Evolutionary conservation across 64 coral and sea anemone genomes (phyloP), one percentile per base, ranked within the genome.

Genomic region (Dendrophyllia cribrosa): DNA sequence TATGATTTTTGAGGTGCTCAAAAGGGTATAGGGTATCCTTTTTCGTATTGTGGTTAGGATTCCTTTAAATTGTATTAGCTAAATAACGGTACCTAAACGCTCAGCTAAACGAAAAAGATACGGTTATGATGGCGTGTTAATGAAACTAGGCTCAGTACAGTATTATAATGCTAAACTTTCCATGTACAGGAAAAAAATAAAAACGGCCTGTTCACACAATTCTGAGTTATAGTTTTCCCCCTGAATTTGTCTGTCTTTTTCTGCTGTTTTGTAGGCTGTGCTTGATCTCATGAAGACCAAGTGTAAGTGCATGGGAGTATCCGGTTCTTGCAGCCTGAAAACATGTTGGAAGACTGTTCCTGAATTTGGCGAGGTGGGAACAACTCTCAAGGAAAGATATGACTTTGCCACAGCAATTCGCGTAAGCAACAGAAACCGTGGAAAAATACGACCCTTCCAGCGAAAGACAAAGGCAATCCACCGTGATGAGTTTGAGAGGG

Each of bases 311-410:
- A 78, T 63, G n/a, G 96, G 96, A 1, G 75, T 98, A 5, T 98
- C 92, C 43, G 93, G 96, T 9, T 98, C 96, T 17, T 98, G 96
- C n/a, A 98, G 84, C 51, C 70, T 98, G 7, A 91, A 88, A 73
- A 98, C 92, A 0, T 98, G 96, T 51, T 98, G 96, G 96, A 98
- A 92, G 70, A 98, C 85, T 52, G 96, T 95, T 17, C 89, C 96
- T 47, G 74, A 93, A 21, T 89, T 98, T 47, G 65, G 77, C 11
- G 93, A 95, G 50, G 67, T 98, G 48, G 96, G 96, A 43, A 76
- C 72, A 52, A 51, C 78, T 46, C 46, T 98, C 14, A 98, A 91
- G 71, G 96, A 98, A 59, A 83, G 84, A 12, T 98, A 89, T 52
- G 92, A 98, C 14, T 95, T 89, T 59, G 92, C 96, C 3, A 85